Percentiles rank a stretch among this genome's conserved stretches.
phyloP scores from a whole-genome alignment of 2,888 invertebrate species.

The Dryocosmus kuriphilus region DNA sequence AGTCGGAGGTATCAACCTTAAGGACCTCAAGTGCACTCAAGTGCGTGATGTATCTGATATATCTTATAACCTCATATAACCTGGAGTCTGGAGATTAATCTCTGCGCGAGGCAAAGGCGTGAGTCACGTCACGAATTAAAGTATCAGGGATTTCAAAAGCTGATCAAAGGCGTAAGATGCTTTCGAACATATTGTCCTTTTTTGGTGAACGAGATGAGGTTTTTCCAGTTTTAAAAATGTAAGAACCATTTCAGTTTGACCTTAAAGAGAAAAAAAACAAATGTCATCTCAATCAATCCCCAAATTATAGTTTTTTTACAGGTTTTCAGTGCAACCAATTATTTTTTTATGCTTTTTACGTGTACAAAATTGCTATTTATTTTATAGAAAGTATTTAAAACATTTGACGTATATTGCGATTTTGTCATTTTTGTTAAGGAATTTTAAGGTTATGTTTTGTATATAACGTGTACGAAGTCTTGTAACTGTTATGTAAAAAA shows the following conservation, averaged over 20 bases:
- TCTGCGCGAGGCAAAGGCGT: conserved; percentile 11
- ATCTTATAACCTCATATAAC: too few relatives aligned
- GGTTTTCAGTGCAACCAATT: background rate
- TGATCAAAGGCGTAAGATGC: background rate
- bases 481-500: too few relatives aligned
- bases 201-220: background rate
- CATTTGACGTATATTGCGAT: background rate
- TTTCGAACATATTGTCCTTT: conserved; percentile 15
- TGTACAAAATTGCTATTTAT: background rate
- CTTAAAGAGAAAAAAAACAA: background rate
- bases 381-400: background rate
- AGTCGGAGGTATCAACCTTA: too few relatives aligned
- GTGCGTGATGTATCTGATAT: too few relatives aligned
- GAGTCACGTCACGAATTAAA: conserved; percentile 38
- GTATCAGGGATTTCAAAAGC: conserved; percentile 14
- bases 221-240: background rate
- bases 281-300: background rate
- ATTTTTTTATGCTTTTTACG: background rate
- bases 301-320: background rate
- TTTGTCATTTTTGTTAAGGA: background rate
- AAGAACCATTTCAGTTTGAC: background rate
- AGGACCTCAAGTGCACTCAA: too few relatives aligned
- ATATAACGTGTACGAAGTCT: too few relatives aligned
- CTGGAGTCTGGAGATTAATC: conserved; percentile 31
- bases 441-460: background rate